Base-by-base conservation (phyloP, 1,140 invertebrate genomes). In the Prorops nasuta region DNA sequence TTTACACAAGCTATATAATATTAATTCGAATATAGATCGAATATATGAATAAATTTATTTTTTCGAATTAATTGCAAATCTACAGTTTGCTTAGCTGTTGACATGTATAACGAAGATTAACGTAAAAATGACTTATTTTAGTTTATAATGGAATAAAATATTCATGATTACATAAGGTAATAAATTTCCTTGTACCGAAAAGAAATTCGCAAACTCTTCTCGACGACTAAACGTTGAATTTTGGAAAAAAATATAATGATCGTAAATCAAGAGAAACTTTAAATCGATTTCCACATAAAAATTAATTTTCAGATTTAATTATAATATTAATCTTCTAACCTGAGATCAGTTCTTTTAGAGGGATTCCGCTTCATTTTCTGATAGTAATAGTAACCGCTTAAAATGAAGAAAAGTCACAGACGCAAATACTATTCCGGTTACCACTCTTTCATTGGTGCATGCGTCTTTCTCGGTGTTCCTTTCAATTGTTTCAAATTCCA, bases 161-260 rank as follows among this genome's bases (percentile, higher is more conserved):
- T 49, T 76, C 75, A 37, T 79, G 72, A 50, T 74, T 63, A 3
- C 70, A n/a, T n/a, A 67, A 2, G 69, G 71, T 43, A 63, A 49
- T 15, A 77, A 56, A 45, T 63, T 56, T 12, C 64, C 48, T 37
- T 39, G 41, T 32, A 58, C 37, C 6, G 35, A 35, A 46, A 57
- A 57, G 9, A 51, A n/a, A 2, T 43, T 36, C 6, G 42, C 6
- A 3, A 32, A 22, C n/a, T 56, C 55, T 3, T 22, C 54, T 16
- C 50, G 56, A 44, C 55, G 58, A 34, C 60, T 63, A 58, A 64
- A 73, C 8, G 56, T 56, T 20, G 72, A 69, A 67, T 74, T 78
- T 58, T 74, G 67, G 20, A 79, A 79, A 42, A 58, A 56, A 56
- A 79, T 76, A 17, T 74, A 76, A 52, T 16, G 52, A 57, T 38